Evolutionary conservation across 2,888 invertebrate genomes (phyloP).

Genomic region (Tethea ocularis): DNA sequence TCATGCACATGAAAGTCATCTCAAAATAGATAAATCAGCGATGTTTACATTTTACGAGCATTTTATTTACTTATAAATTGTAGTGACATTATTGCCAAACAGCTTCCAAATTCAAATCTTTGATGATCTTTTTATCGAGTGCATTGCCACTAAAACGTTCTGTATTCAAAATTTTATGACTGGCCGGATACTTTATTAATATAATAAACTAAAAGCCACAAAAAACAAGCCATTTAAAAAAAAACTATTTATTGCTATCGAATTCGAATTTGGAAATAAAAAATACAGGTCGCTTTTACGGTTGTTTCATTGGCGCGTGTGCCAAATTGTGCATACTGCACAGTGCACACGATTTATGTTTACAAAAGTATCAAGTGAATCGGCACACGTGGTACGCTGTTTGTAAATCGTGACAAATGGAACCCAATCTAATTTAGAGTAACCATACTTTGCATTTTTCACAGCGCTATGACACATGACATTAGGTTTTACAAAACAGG

Average conservation of each 20-base stretch:
- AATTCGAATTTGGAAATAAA: not conserved
- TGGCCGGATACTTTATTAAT: not conserved
- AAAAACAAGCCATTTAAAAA: not conserved
- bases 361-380: slow-evolving; percentile 1
- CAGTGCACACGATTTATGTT: not conserved
- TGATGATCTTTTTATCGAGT: not conserved
- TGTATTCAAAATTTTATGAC: not conserved
- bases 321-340: slow-evolving; percentile 2
- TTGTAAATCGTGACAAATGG: not conserved
- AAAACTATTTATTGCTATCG: not conserved
- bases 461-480: too few species aligned
- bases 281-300: not conserved
- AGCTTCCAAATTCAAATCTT: not conserved
- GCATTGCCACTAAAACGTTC: not conserved
- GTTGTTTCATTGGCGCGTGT: not conserved
- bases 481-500: too few species aligned
- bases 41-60: not conserved
- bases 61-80: not conserved
- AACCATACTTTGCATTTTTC: not conserved
- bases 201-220: not conserved
- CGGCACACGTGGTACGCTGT: not conserved
- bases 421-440: not conserved
- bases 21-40: not conserved
- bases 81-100: not conserved
- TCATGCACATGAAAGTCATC: not conserved